Evolutionary conservation across 1,140 invertebrate genomes (phyloP), one percentile per base, ranked within the genome.

Genomic region (Hypsibius dujardini): DNA sequence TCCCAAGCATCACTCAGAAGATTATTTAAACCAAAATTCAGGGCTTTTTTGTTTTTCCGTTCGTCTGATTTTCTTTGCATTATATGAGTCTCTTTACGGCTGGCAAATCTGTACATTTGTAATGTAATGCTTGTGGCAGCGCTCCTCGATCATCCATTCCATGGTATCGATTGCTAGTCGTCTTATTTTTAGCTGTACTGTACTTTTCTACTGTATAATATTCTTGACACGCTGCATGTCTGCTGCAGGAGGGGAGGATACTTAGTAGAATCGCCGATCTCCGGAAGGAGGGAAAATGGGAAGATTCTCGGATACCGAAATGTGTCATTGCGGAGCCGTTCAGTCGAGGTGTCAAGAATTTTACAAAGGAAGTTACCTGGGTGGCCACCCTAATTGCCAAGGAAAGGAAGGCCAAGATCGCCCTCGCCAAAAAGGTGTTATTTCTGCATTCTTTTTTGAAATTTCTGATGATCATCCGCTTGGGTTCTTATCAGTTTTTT

Each of bases 341-440:
- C 62, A 67, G 62, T 42, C 12, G 42, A 45, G 62, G 62, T 7
- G 42, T 67, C 12, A 42, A 15, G 12, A 67, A 67, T 42, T 67
- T 67, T 45, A 67, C 62, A 7, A 67, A 67, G 62, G 62, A 67
- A 67, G 62, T 67, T 12, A 15, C 12, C 62, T 67, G 62, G 62
- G 62, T 67, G 42, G 62, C 62, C 42, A 67, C 62, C 12, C 62
- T 67, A 42, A 67, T 67, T 45, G 62, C 12, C 12, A 67, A 42
- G 45, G 62, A 67, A 67, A 12, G 42, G 62, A 67, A 67, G 42
- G 12, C 12, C 12, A 67, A 67, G 62, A 67, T 67, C 3, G 42
- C 42, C 62, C 12, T 67, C 12, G 62, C 62, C 12, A 67, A 67
- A 67, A 67, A 67, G 62, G 62, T 67, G 7, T 67, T 42, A 12